A percentile compares a stretch with the other conserved stretches of the same genome.
Evolutionary conservation across 2,113 vertebrate genomes (phyloP).

Genomic region (Xenopus laevis): DNA sequence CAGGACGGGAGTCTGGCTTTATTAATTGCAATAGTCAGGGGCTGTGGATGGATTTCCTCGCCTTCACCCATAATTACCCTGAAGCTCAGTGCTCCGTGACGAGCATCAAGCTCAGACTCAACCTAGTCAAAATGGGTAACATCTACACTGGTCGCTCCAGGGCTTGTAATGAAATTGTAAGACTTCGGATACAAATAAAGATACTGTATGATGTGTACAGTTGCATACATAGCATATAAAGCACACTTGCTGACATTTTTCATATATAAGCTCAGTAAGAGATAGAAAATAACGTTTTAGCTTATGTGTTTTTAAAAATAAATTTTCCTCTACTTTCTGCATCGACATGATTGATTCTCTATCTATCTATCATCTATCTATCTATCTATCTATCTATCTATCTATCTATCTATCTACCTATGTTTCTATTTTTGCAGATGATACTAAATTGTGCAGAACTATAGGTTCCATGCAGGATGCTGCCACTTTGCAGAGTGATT

Average conservation of each 20-base stretch:
- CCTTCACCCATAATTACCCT: constrained; percentile 45
- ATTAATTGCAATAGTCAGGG: constrained; percentile 45
- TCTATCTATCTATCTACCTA: no score
- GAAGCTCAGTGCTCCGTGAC: constrained; percentile 32
- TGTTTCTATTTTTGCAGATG: no score
- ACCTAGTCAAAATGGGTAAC: constrained; percentile 17
- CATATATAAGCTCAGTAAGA: no score
- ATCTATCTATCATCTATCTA: neutral
- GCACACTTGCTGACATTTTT: neutral
- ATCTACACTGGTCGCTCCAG: constrained; percentile 16
- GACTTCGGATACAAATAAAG: constrained; percentile 8
- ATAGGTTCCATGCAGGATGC: no score
- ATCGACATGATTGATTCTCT: no score
- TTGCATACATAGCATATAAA: neutral
- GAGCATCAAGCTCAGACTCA: constrained; percentile 32
- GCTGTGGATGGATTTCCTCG: constrained; percentile 44
- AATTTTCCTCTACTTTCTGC: no score
- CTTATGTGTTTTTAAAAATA: no score
- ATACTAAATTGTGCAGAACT: no score
- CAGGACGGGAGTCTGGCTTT: constrained; percentile 37
- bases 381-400: neutral
- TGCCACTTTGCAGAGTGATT: no score
- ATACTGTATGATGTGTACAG: neutral
- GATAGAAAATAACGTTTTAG: neutral
- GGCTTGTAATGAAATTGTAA: constrained; percentile 11